Base-by-base conservation (phyloP, 2,888 invertebrate genomes). In the Drosophila percnosoma region DNA sequence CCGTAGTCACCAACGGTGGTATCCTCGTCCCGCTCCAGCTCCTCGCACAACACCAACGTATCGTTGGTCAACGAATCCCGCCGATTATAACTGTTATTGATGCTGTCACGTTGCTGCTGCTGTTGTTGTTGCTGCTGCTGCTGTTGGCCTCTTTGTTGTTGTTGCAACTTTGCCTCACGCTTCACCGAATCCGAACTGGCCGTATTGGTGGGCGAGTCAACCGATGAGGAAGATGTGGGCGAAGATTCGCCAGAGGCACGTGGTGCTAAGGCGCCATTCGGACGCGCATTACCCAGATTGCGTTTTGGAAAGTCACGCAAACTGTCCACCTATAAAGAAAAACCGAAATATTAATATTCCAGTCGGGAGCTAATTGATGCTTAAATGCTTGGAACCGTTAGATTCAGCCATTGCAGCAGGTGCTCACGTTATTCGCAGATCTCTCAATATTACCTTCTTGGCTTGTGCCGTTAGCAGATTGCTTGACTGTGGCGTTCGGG, bases 401-500 rank as follows among this genome's bases (percentile, higher is more conserved):
- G n/a, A 40, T 10, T 10, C 8, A n/a, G 10, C n/a, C 40, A n/a
- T 40, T n/a, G 33, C 33, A 33, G 10, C 33, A 33, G 10, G 33
- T 33, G 33, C 10, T 10, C 33, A 33, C 40, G n/a, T 27, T 49
- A 49, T 27, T 27, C 21, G 4, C n/a, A 36, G 15, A 45, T 13
- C 45, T 45, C 45, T 45, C 21, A 21, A 6, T 18, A n/a, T 64
- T 70, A 93, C 93, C 89, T 93, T 93, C 83, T 93, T 93, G 68
- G 92, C 91, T 73, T 93, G 93, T 42, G 90, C 94, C 62, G 95
- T 95, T 65, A 95, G 92, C 69, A 96, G 93, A 81, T 94, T 94
- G 77, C 94, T 94, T 83, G 94, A 95, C 90, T 96, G 96, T 80
- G 96, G 96, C 69, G 96, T 97, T 85, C 97, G 94, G 73, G 98